Conservation (phyloP, 2,888 invertebrate genomes). For the Scelioninae gen. 1 region DNA sequence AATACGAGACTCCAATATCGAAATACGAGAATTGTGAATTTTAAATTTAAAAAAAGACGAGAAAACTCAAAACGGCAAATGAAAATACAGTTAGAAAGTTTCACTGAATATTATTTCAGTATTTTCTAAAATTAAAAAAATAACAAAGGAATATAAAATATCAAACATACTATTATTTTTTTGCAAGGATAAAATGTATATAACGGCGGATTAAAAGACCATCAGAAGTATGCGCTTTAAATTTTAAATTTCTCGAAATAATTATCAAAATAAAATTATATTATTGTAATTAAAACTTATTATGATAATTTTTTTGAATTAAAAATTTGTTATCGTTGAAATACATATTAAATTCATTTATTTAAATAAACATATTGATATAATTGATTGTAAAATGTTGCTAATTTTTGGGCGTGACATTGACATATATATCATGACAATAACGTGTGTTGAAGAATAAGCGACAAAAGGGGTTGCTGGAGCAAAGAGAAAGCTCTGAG, state of each 20-base stretch:
- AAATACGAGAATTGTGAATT: slow-evolving; percentile 13
- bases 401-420: neutral
- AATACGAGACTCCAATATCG: slow-evolving; percentile 35
- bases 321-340: too few relatives aligned
- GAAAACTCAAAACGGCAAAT: neutral
- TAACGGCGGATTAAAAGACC: too few relatives aligned
- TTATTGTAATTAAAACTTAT: too few relatives aligned
- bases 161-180: too few relatives aligned
- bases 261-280: too few relatives aligned
- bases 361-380: too few relatives aligned
- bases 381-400: neutral
- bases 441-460: slow-evolving; percentile 44
- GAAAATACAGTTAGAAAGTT: neutral
- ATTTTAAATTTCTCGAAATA: too few relatives aligned
- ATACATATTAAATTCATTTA: too few relatives aligned
- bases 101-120: neutral
- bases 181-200: too few relatives aligned
- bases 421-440: slow-evolving; percentile 14
- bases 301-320: too few relatives aligned
- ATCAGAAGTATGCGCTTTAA: too few relatives aligned
- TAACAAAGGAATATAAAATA: slow-evolving; percentile 13
- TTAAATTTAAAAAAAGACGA: slow-evolving; percentile 18
- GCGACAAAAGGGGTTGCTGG: slow-evolving; percentile 36
- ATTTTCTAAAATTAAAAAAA: neutral
- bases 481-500: slow-evolving; percentile 20